Base-by-base conservation (phyloP, 2,797 vertebrate species). In the Otolemur crassicaudatus region DNA sequence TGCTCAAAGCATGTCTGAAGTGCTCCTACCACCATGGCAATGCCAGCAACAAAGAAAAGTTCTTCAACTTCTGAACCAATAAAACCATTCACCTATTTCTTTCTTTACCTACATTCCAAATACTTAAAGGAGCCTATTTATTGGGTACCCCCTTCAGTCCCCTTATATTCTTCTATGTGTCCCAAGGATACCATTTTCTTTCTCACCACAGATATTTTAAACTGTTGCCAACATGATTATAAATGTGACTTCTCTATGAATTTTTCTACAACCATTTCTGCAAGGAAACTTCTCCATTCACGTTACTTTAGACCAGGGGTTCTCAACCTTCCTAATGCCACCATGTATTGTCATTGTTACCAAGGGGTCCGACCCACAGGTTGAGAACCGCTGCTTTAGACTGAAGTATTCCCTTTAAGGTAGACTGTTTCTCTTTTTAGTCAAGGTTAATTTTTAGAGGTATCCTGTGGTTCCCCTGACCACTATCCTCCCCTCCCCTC, bases 171-270 rank as follows among this genome's bases (percentile, higher is more conserved):
- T 73, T 84, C 37, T 80, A 3, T 7, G 67, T 65, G 16, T 1
- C 43, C n/a, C 37, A 79, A 49, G 53, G 77, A 69, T 65, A 61
- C 20, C 60, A 3, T 90, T 81, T 43, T 70, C 46, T 87, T 90
- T 91, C 67, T 58, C 53, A 75, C 29, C n/a, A 75, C 13, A 12
- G 27, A 13, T 81, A 92, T 81, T 92, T 96, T 81, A 82, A 94
- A 53, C 27, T 25, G 11, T 49, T 0, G 16, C 13, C 34, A 81
- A 69, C 3, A 19, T 37, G 34, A 72, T 29, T 70, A 67, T 34
- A 23, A 37, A 4, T 14, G 1, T 75, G 29, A 53, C 3, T 7
- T 88, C 80, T 81, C n/a, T 40, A 53, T 75, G 25, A 80, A n/a
- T 10, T 58, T 31, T 70, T 83, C 19, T 76, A n/a, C 61, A 37